Base-by-base conservation (phyloP, 2,113 vertebrate genomes). In the Benitochromis conjunctus region DNA sequence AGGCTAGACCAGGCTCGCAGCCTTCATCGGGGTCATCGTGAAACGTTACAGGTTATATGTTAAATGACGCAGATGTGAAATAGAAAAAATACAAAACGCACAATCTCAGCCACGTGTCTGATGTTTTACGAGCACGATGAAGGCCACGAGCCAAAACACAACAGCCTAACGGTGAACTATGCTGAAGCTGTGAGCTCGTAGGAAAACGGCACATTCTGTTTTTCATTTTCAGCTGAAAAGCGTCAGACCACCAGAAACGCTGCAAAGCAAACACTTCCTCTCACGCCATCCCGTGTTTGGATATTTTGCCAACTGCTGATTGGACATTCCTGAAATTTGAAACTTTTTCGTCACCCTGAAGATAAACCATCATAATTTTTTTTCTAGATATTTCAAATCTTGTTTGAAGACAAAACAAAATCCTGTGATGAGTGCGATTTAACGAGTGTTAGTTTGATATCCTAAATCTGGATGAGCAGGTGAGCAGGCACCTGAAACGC, bases 241-340 rank as follows among this genome's bases (percentile, higher is more conserved):
- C 6, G 84, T 79, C 86, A 58, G 9, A 55, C 77, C 43, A 91
- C 76, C 48, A 43, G 11, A 85, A 58, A 82, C 34, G 16, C 26
- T 3, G 79, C 56, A 69, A 88, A 89, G 74, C 54, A 78, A 88
- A 89, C 74, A 88, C 86, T 14, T 64, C 46, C 43, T 62, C n/a
- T 64, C 9, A 38, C 3, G 24, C 56, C 56, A 34, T 24, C 58
- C 51, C 18, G 14, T 29, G 43, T 51, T 76, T 76, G 26, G 2
- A 54, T 41, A 13, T 54, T 41, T 66, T 31, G 18, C 38, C 29
- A 34, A 58, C 24, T 55, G 9, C 16, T 21, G 36, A 29, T 24
- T 69, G 19, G 21, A 66, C 64, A 34, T 9, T 34, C 46, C 54
- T 38, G 13, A 54, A 56, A 57, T 71, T 21, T 80, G 18, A 48